Percentiles rank a stretch among this genome's conserved stretches.
phyloP scores from a whole-genome alignment of 2,113 vertebrate species.

The Glaucidium brasilianum region DNA sequence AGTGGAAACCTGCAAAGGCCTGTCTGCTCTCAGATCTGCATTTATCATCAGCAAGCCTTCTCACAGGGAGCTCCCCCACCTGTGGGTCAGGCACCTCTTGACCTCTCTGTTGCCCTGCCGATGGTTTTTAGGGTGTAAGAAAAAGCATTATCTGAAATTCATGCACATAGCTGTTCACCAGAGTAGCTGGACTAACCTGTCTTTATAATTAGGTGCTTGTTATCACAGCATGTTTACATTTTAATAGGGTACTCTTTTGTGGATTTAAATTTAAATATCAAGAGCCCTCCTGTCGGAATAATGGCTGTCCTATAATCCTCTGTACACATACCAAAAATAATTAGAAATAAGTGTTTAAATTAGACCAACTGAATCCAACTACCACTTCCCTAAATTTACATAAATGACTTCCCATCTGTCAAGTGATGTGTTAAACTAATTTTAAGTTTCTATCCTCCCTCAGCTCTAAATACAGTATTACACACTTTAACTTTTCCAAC shows the following conservation, averaged over 20 bases:
- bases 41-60: neutral
- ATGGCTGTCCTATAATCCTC: conserved; percentile 3
- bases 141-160: neutral
- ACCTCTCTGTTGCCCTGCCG: neutral
- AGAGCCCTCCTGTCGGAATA: conserved; percentile 28
- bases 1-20: neutral
- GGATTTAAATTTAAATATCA: conserved; percentile 30
- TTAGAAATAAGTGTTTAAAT: conserved; percentile 35
- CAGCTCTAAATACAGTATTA: conserved; percentile 30
- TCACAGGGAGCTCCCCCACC: neutral
- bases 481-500: neutral
- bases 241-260: conserved; percentile 13
- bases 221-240: conserved; percentile 36
- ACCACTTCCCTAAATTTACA: conserved; percentile 53
- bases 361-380: conserved; percentile 39
- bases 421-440: conserved; percentile 37
- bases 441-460: conserved; percentile 15
- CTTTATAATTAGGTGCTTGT: conserved; percentile 2
- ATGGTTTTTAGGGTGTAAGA: neutral
- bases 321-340: neutral
- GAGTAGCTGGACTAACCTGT: neutral
- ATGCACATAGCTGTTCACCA: neutral
- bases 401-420: conserved; percentile 47
- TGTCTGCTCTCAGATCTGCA: neutral
- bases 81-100: neutral